These are phyloP conservation scores for Thaumatotibia leucotreta DNA, from an alignment of 1,140 invertebrate genomes.

Conservation along the genomic window DNA sequence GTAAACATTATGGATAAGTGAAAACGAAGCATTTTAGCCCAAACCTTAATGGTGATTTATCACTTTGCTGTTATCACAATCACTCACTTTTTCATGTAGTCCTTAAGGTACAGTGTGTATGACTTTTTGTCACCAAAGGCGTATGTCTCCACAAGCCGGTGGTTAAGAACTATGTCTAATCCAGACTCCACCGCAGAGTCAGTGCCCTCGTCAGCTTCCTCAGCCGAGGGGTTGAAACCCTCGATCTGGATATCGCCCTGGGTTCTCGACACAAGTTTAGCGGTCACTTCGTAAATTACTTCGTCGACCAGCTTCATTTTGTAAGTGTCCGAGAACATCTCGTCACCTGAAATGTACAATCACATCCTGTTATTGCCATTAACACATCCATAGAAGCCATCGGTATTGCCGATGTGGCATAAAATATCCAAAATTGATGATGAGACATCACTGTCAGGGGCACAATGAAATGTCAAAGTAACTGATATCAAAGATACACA, in stretches of 20 bases:
- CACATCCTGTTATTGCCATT: constrained; percentile 14
- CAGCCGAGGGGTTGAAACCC: constrained; percentile 95
- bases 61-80: constrained; percentile 16
- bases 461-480: constrained; percentile 60
- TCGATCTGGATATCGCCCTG: constrained; percentile 88
- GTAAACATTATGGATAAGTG: background rate
- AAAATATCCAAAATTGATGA: constrained; percentile 25
- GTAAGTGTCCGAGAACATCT: constrained; percentile 99
- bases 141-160: constrained; percentile 91
- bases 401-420: constrained; percentile 56
- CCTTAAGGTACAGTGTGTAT: constrained; percentile 95
- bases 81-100: constrained; percentile 96
- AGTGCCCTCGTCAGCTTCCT: constrained; percentile 91
- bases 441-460: constrained; percentile 33
- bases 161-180: constrained; percentile 95
- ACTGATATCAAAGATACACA: constrained; percentile 35
- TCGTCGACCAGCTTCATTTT: constrained; percentile 95
- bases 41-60: background rate
- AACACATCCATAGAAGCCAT: background rate
- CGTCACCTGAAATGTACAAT: constrained; percentile 86
- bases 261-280: constrained; percentile 87
- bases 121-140: constrained; percentile 93
- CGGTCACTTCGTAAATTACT: constrained; percentile 96
- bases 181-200: constrained; percentile 86
- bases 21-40: background rate